Percentiles rank a stretch among this genome's conserved stretches.
Conservation (phyloP, 1,140 invertebrate species). For the Magallana angulata region DNA sequence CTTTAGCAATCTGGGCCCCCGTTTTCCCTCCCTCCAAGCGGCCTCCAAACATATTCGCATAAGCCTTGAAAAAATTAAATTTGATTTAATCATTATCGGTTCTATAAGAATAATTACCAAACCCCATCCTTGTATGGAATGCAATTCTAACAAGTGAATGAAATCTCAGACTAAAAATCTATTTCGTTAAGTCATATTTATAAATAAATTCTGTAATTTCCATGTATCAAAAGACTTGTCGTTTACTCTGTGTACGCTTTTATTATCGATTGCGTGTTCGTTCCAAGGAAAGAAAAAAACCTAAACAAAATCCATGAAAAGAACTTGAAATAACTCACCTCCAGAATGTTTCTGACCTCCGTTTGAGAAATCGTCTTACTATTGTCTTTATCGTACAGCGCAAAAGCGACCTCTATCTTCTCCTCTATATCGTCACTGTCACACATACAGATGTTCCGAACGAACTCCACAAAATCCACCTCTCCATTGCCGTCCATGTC, state of each 20-base stretch:
- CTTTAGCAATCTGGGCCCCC: not conserved
- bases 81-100: no score
- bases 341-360: constrained; percentile 26
- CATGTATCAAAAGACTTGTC: no score
- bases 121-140: no score
- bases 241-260: no score
- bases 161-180: no score
- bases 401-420: constrained; percentile 35
- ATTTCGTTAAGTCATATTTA: no score
- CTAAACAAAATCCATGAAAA: no score
- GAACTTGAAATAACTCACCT: not conserved
- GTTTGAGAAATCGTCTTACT: not conserved
- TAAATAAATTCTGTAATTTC: no score
- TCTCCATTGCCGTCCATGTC: constrained; percentile 22
- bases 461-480: constrained; percentile 41
- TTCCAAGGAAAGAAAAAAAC: no score
- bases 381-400: constrained; percentile 26
- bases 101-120: no score
- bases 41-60: constrained; percentile 8
- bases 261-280: no score
- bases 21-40: not conserved
- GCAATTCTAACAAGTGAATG: no score
- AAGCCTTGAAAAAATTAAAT: not conserved
- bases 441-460: constrained; percentile 35
- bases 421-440: constrained; percentile 43